These are phyloP conservation scores for Hirtodrosophila alboralis DNA, from an alignment of 2,888 invertebrate genomes.

Conservation along the genomic window DNA sequence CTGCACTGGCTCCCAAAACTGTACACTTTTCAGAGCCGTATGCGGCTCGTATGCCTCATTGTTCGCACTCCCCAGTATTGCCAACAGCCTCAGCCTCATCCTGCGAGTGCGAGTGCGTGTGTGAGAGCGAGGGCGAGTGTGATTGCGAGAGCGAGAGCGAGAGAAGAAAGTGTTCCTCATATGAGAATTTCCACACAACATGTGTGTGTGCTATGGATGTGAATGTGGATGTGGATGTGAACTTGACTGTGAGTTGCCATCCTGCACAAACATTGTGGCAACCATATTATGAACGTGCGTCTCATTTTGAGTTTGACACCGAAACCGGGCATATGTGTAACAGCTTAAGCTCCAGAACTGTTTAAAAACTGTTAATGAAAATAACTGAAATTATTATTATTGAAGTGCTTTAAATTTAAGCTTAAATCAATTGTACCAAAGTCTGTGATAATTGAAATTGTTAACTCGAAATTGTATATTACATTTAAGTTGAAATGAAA, in stretches of 20 bases:
- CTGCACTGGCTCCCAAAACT: constrained; percentile 9
- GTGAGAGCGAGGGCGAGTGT: background rate
- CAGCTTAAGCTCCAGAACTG: constrained; percentile 1
- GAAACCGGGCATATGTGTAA: constrained; percentile 13
- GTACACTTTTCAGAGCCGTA: background rate
- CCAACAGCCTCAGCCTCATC: background rate
- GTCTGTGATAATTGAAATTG: too few species aligned
- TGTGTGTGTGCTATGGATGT: background rate
- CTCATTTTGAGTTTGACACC: constrained; percentile 43
- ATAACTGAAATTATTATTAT: background rate
- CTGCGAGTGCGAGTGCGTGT: constrained; percentile 8
- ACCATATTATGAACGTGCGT: background rate
- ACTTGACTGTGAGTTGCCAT: background rate
- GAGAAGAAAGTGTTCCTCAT: background rate
- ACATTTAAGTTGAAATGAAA: too few species aligned
- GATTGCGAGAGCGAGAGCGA: constrained; percentile 3
- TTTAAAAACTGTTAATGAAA: background rate
- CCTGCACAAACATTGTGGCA: constrained; percentile 1
- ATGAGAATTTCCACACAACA: background rate
- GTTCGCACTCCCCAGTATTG: constrained; percentile 9
- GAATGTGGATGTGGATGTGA: background rate
- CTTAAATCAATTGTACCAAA: too few species aligned
- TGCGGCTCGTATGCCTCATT: background rate
- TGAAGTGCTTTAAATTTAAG: too few species aligned
- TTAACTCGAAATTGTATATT: too few species aligned